Evolutionary conservation across 1,140 invertebrate species (phyloP).

Genomic region (Ectropis grisescens): DNA sequence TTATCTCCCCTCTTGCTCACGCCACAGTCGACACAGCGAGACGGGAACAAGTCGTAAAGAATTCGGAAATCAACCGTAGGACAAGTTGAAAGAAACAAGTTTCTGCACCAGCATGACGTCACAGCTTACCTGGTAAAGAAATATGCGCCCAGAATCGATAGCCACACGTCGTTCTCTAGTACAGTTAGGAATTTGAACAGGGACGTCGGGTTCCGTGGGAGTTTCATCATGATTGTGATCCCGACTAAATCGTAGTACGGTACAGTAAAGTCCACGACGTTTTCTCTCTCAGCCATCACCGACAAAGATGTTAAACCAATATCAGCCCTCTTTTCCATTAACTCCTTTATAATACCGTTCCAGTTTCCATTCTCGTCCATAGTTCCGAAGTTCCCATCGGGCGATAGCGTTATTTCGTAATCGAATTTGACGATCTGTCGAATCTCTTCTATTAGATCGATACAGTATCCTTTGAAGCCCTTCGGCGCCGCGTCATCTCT

Average conservation of each 20-base stretch:
- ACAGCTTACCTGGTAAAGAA: conserved; percentile 86
- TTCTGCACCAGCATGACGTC: conserved; percentile 12
- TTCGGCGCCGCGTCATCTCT: conserved; percentile 74
- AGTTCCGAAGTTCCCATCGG: conserved; percentile 85
- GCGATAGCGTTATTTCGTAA: conserved; percentile 85
- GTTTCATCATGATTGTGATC: conserved; percentile 92
- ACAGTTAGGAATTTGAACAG: conserved; percentile 98
- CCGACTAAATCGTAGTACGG: conserved; percentile 96
- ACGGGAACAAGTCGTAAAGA: conserved; percentile 1
- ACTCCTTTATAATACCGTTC: conserved; percentile 93
- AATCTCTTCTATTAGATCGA: conserved; percentile 91
- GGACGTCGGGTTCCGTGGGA: conserved; percentile 84
- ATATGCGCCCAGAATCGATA: conserved; percentile 95
- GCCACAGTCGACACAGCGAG: no score
- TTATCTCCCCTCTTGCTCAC: no score
- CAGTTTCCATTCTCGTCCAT: conserved; percentile 90
- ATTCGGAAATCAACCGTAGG: conserved; percentile 12
- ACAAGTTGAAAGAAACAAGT: conserved; percentile 8
- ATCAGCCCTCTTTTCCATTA: conserved; percentile 92
- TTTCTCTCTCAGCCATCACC: conserved; percentile 95
- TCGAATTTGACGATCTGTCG: conserved; percentile 87
- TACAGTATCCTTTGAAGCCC: conserved; percentile 91
- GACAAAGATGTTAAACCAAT: conserved; percentile 90
- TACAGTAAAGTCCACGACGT: conserved; percentile 95
- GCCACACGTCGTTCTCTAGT: conserved; percentile 95